A percentile compares a stretch with the other conserved stretches of the same genome.
Evolutionary conservation across 2,113 vertebrate species (phyloP).

Genomic region (Colinus virginianus): DNA sequence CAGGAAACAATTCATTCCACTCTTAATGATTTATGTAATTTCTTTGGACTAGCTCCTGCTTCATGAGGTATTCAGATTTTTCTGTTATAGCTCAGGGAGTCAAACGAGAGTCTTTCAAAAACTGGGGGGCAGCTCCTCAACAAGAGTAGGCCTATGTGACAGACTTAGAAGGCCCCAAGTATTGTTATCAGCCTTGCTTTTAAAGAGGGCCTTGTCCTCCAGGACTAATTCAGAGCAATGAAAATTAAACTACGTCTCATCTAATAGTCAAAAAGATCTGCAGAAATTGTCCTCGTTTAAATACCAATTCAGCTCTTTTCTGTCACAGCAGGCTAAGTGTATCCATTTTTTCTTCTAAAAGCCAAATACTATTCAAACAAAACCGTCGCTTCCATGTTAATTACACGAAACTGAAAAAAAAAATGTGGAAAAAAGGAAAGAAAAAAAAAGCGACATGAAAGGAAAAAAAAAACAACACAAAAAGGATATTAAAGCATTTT

Average conservation of each 20-base stretch:
- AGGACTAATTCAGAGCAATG: slow-evolving; percentile 53
- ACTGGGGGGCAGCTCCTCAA: not conserved
- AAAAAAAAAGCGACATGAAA: not conserved
- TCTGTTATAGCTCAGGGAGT: not conserved
- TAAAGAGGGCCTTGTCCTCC: slow-evolving; percentile 32
- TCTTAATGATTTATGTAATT: slow-evolving; percentile 31
- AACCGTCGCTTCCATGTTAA: slow-evolving; percentile 54
- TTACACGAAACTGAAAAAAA: not conserved
- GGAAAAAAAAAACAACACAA: not conserved
- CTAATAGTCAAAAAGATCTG: slow-evolving; percentile 52
- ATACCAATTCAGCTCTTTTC: slow-evolving; percentile 51
- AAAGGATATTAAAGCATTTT: slow-evolving; percentile 44
- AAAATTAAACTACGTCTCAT: slow-evolving; percentile 68
- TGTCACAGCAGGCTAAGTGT: slow-evolving; percentile 63
- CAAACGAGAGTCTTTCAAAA: not conserved
- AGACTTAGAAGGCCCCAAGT: not conserved
- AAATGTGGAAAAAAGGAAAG: not conserved
- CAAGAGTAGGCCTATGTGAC: not conserved
- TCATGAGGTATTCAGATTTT: slow-evolving; percentile 10
- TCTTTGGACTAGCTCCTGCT: slow-evolving; percentile 10
- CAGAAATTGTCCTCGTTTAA: slow-evolving; percentile 56
- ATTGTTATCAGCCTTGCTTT: slow-evolving; percentile 34
- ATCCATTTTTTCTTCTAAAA: slow-evolving; percentile 56
- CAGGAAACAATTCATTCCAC: slow-evolving; percentile 43
- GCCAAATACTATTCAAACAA: slow-evolving; percentile 60